Evolutionary conservation across 2,888 invertebrate species (phyloP).

Genomic region (Tetramorium bicarinatum): DNA sequence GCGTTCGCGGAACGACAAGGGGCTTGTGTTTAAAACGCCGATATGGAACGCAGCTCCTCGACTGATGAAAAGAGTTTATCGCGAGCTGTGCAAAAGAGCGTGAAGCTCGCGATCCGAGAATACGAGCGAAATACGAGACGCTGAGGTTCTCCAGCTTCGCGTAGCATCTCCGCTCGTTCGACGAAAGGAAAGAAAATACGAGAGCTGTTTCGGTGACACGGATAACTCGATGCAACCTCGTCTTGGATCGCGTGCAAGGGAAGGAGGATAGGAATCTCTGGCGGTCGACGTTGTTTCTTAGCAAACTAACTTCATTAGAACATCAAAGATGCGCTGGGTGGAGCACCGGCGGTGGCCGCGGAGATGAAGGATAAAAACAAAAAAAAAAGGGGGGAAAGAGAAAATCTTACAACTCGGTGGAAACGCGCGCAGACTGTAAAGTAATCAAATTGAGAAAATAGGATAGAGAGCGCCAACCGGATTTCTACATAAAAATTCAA

Average conservation of each 20-base stretch:
- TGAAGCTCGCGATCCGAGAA: conserved; percentile 43
- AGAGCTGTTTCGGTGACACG: conserved; percentile 26
- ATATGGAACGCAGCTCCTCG: not conserved
- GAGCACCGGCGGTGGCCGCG: conserved; percentile 22
- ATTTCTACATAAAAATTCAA: conserved; percentile 39
- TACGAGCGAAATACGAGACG: conserved; percentile 46
- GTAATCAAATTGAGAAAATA: conserved; percentile 44
- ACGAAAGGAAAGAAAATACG: conserved; percentile 24
- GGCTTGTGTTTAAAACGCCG: conserved; percentile 6
- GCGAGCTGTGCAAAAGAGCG: conserved; percentile 13
- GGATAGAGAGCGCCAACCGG: conserved; percentile 14
- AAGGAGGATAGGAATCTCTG: conserved; percentile 22
- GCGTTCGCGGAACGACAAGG: not conserved
- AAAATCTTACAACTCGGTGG: conserved; percentile 1
- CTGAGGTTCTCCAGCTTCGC: not conserved
- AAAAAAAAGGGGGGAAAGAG: conserved; percentile 21
- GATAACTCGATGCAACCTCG: conserved; percentile 39
- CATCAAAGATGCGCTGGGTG: conserved; percentile 73
- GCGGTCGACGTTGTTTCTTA: conserved; percentile 72
- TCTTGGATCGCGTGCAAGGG: conserved; percentile 18
- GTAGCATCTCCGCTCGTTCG: not conserved
- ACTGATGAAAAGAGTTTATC: conserved; percentile 35
- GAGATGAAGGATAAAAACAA: conserved; percentile 54
- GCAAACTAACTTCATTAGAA: conserved; percentile 76
- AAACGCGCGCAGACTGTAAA: conserved; percentile 24